These are phyloP conservation scores for Psix sp. DNA, from an alignment of 1,140 invertebrate genomes.

Conservation along the genomic window DNA sequence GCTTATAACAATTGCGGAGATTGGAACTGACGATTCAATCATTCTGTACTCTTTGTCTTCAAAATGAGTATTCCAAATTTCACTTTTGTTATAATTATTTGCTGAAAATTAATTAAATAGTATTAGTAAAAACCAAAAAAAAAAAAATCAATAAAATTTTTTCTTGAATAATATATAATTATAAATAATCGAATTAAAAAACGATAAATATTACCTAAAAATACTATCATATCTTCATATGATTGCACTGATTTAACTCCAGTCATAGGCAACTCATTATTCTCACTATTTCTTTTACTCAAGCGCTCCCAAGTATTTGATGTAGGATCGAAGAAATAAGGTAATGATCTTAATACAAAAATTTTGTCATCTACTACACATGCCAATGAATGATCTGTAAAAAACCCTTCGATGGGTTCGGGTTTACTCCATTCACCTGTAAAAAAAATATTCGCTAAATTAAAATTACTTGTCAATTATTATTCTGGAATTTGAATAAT, in stretches of 20 bases:
- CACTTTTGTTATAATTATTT: neutral
- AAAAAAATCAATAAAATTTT: no score
- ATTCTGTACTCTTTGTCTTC: constrained; percentile 25
- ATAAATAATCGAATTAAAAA: neutral
- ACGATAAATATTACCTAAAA: constrained; percentile 13
- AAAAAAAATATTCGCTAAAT: neutral
- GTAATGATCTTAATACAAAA: constrained; percentile 32
- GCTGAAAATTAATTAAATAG: constrained; percentile 14
- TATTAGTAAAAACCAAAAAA: no score
- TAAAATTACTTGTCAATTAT: no score
- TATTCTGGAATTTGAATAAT: no score
- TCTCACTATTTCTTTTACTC: constrained; percentile 5
- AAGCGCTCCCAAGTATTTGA: constrained; percentile 14
- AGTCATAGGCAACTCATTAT: constrained; percentile 21
- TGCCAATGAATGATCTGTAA: constrained; percentile 29
- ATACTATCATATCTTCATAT: constrained; percentile 15
- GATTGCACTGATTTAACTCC: constrained; percentile 33
- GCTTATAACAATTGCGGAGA: constrained; percentile 18
- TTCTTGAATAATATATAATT: neutral
- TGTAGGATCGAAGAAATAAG: constrained; percentile 19
- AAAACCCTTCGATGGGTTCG: constrained; percentile 17
- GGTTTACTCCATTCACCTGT: constrained; percentile 17
- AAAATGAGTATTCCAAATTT: constrained; percentile 22
- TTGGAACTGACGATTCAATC: constrained; percentile 14
- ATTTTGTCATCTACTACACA: constrained; percentile 24